These are phyloP conservation scores for Drosophila paulistorum DNA, from an alignment of 1,140 invertebrate genomes.

Conservation along the genomic window DNA sequence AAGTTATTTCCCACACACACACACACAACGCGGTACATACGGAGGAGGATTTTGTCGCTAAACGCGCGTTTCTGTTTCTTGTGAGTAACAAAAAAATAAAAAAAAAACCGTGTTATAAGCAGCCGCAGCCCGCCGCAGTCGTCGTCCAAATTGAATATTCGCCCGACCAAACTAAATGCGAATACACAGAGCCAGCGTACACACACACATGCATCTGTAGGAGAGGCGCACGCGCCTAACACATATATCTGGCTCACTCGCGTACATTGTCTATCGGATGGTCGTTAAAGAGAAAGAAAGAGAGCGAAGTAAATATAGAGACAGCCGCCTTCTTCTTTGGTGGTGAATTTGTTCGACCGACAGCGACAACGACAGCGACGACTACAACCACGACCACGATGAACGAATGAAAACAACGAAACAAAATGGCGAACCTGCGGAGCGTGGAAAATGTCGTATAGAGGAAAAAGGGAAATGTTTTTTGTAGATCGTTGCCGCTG, in stretches of 20 bases:
- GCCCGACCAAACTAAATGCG: conserved; percentile 37
- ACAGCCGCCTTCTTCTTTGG: conserved; percentile 11
- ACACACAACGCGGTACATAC: conserved; percentile 64
- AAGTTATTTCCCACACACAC: conserved; percentile 76
- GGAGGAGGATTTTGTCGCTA: conserved; percentile 76
- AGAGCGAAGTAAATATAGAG: conserved; percentile 14
- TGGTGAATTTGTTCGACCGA: conserved; percentile 13
- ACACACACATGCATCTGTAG: conserved; percentile 45
- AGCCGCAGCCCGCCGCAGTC: conserved; percentile 59
- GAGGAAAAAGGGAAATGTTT: conserved; percentile 2
- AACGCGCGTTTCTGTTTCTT: conserved; percentile 82
- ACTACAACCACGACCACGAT: conserved; percentile 9
- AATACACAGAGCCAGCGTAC: conserved; percentile 53
- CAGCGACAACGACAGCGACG: conserved; percentile 4
- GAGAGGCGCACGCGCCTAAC: conserved; percentile 48
- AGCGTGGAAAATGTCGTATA: conserved; percentile 17
- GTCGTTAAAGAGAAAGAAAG: conserved; percentile 6
- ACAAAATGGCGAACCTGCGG: conserved; percentile 35
- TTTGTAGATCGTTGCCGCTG: conserved; percentile 3
- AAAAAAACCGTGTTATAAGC: conserved; percentile 33
- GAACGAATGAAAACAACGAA: conserved; percentile 24
- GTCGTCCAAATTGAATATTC: conserved; percentile 32
- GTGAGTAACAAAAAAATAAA: conserved; percentile 47
- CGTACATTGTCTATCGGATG: conserved; percentile 20
- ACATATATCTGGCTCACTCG: conserved; percentile 41